Conservation (phyloP, 1,140 invertebrate genomes). For the Ceratitis capitata region DNA sequence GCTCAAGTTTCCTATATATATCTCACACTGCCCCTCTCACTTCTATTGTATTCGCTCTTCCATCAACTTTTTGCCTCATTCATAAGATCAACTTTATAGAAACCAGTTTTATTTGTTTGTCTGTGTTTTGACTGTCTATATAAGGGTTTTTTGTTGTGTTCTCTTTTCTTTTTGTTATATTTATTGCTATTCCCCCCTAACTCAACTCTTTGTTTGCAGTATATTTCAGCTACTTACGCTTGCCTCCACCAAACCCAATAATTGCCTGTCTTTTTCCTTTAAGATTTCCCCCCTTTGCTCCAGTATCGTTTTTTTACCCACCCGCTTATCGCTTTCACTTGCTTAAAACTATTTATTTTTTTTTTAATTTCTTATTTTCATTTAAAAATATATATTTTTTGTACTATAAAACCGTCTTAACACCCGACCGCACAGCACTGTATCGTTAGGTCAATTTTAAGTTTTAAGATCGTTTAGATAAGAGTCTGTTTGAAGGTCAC, state of each 20-base stretch:
- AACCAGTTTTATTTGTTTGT: not conserved
- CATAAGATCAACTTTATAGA: not conserved
- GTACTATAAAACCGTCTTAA: conserved; percentile 11
- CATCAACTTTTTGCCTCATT: not conserved
- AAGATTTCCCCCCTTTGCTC: not conserved
- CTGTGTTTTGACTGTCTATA: not conserved
- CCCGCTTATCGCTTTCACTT: not conserved
- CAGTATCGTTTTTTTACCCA: not conserved
- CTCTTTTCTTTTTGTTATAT: not conserved
- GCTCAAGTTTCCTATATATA: not conserved
- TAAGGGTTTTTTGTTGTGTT: not conserved
- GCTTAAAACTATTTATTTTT: conserved; percentile 9
- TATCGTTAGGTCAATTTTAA: not conserved
- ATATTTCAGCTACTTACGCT: not conserved
- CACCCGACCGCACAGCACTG: not conserved
- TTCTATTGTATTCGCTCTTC: not conserved
- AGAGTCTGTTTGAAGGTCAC: not conserved
- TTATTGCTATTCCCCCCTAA: not conserved
- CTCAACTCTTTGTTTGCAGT: not conserved
- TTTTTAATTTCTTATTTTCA: not conserved
- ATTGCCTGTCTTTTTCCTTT: not conserved
- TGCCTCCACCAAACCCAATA: not conserved
- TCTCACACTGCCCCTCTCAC: not conserved
- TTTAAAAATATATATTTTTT: not conserved
- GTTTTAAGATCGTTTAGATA: not conserved